phyloP scores from a whole-genome alignment of 2,113 vertebrate species.

The Pycnonotus jocosus region DNA sequence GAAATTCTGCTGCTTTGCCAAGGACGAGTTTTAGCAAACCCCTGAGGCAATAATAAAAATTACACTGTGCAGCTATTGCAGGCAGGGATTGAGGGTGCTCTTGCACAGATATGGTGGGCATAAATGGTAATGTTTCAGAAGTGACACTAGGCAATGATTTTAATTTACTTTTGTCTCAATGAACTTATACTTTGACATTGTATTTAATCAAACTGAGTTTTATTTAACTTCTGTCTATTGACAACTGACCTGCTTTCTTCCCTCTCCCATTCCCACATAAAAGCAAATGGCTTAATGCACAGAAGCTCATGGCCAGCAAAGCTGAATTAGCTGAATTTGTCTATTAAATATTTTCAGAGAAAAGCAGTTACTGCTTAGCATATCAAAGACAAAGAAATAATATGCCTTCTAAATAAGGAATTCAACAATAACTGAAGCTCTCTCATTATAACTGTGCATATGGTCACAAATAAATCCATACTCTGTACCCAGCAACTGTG shows the following conservation, averaged over 20 bases:
- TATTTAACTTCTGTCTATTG: background rate
- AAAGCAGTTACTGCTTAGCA: background rate
- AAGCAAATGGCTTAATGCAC: constrained; percentile 25
- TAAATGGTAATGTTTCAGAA: background rate
- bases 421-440: background rate
- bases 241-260: background rate
- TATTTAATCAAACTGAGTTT: background rate
- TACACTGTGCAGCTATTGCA: background rate
- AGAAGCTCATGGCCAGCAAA: background rate
- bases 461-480: background rate
- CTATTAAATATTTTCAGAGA: constrained; percentile 18
- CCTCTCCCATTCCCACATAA: background rate
- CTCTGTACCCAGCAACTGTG: background rate
- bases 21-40: background rate
- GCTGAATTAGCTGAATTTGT: constrained; percentile 21
- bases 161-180: background rate
- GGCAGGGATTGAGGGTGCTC: background rate
- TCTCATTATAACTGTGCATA: background rate
- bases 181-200: background rate
- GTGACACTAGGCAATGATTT: background rate
- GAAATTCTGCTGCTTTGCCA: background rate
- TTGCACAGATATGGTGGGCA: background rate
- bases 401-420: background rate
- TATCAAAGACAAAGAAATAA: background rate
- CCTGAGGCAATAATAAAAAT: background rate